Evolutionary conservation across 1,140 invertebrate species (phyloP).

Genomic region (Hyphantria cunea): DNA sequence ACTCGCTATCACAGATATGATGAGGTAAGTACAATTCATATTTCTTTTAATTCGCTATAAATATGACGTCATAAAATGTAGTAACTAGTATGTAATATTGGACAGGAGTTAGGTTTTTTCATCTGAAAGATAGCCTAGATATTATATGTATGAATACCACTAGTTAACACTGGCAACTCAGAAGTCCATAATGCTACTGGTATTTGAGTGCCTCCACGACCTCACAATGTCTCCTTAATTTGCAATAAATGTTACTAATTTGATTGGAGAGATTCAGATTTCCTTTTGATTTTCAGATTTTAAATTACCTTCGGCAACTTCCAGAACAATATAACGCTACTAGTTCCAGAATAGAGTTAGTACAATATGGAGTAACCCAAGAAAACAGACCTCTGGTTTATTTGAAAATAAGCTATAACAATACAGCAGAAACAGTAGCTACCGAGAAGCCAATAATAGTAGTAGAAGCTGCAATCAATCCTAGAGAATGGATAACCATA

Average conservation of each 20-base stretch:
- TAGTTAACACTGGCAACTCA: no score
- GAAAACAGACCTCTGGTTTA: conserved; percentile 56
- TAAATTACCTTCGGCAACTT: conserved; percentile 45
- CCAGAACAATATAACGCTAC: conserved; percentile 42
- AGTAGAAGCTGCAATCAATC: conserved; percentile 82
- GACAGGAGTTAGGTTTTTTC: no score
- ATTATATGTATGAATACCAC: no score
- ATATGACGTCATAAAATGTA: no score
- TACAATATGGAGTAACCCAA: conserved; percentile 52
- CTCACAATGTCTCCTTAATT: no score
- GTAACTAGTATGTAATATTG: no score
- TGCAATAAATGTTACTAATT: background rate
- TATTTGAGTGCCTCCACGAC: no score
- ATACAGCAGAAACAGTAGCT: background rate
- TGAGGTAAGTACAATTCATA: conserved; percentile 42
- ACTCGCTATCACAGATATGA: conserved; percentile 51
- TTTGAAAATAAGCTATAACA: conserved; percentile 40
- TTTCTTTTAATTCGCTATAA: background rate
- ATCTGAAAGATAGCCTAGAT: no score
- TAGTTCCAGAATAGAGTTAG: conserved; percentile 36
- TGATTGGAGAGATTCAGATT: background rate
- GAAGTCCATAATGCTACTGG: no score
- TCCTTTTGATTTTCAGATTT: conserved; percentile 50
- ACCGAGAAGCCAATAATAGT: conserved; percentile 53
- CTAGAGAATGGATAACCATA: conserved; percentile 84